Conservation (phyloP, 2,888 invertebrate species). For the Diaphora mendica region DNA sequence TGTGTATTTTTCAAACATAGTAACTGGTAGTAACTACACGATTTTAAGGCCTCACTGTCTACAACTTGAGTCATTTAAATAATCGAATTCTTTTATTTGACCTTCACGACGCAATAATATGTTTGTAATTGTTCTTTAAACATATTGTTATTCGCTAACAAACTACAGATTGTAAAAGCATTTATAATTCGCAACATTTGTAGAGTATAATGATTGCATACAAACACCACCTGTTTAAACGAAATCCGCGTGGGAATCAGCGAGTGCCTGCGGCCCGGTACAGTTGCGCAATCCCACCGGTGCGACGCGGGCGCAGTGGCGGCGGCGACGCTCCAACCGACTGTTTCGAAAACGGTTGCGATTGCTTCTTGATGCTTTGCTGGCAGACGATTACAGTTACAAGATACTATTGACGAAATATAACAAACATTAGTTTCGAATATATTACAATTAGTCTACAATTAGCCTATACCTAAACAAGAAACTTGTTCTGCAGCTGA, state of each 20-base stretch:
- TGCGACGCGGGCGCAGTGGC: conserved; percentile 32
- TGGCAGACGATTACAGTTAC: conserved; percentile 51
- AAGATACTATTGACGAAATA: conserved; percentile 43
- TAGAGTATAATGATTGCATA: conserved; percentile 66
- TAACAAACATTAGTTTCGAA: conserved; percentile 35
- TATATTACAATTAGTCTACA: conserved; percentile 27
- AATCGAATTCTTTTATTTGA: conserved; percentile 51
- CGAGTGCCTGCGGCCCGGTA: conserved; percentile 62
- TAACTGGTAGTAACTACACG: conserved; percentile 23
- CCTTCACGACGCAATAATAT: conserved; percentile 38
- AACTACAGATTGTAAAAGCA: conserved; percentile 55
- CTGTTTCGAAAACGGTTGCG: conserved; percentile 66
- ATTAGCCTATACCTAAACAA: conserved; percentile 36
- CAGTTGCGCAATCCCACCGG: conserved; percentile 72
- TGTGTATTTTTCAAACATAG: neutral
- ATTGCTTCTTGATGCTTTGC: conserved; percentile 55
- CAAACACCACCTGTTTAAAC: conserved; percentile 78
- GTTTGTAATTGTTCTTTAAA: conserved; percentile 36
- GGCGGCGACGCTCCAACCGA: conserved; percentile 46
- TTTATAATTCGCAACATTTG: conserved; percentile 66
- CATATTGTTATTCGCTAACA: conserved; percentile 38
- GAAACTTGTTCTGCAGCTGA: conserved; percentile 40
- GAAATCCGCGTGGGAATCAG: conserved; percentile 85
- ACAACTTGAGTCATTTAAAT: conserved; percentile 44
- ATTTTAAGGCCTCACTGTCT: conserved; percentile 29